A percentile compares a stretch with the other conserved stretches of the same genome.
phyloP scores from a whole-genome alignment of 2,797 vertebrate genomes.

The Falco peregrinus region DNA sequence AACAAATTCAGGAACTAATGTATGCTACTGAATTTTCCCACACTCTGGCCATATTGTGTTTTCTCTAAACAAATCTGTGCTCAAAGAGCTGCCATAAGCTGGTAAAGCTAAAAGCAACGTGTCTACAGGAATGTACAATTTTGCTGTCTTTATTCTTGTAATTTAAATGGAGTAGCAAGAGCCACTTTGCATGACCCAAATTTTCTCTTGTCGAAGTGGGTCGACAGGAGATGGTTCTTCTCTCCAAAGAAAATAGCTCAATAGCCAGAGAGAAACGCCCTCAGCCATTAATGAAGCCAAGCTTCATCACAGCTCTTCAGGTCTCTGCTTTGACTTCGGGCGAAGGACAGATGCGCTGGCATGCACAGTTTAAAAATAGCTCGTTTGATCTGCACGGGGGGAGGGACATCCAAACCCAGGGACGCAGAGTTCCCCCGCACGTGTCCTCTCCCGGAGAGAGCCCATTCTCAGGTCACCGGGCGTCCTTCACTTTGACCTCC shows the following conservation, averaged over 20 bases:
- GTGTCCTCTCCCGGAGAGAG: neutral
- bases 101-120: neutral
- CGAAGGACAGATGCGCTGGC: neutral
- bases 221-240: neutral
- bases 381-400: neutral
- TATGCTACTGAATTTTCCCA: neutral
- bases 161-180: neutral
- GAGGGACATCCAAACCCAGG: neutral
- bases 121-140: neutral
- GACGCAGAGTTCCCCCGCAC: neutral
- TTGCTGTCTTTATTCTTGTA: neutral
- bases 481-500: neutral
- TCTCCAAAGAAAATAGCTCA: neutral
- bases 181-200: neutral
- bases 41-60: conserved; percentile 30
- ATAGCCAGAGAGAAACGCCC: neutral
- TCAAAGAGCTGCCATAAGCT: neutral
- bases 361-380: neutral
- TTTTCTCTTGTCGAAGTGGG: neutral
- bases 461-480: neutral
- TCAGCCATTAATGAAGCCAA: neutral
- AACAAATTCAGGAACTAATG: neutral
- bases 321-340: neutral
- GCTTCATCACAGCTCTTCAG: neutral
- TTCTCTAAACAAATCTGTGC: conserved; percentile 41